These are phyloP conservation scores for Xyrauchen texanus DNA, from an alignment of 2,113 vertebrate species.

Conservation along the genomic window DNA sequence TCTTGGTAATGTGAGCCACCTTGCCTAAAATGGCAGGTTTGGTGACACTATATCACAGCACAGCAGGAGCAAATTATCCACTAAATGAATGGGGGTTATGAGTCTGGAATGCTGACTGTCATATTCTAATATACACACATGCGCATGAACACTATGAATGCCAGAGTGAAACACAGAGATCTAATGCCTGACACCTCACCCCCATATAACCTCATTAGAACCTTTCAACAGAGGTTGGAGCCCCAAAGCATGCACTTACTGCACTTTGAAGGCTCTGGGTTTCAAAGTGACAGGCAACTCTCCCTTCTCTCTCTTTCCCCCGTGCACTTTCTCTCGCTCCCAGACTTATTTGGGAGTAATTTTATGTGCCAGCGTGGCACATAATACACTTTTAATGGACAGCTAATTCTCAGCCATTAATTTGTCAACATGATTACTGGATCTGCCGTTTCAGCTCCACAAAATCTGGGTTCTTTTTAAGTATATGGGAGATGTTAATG, in stretches of 20 bases:
- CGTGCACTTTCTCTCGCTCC: conserved; percentile 24
- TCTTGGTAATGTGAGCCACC: conserved; percentile 31
- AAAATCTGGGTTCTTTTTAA: conserved; percentile 85
- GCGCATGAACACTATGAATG: conserved; percentile 17
- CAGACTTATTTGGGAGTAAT: conserved; percentile 86
- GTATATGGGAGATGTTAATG: conserved; percentile 86
- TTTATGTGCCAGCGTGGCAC: conserved; percentile 92
- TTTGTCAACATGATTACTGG: conserved; percentile 99
- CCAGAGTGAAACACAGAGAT: conserved; percentile 34
- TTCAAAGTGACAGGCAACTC: conserved; percentile 83
- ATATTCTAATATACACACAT: conserved; percentile 31
- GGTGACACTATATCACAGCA: conserved; percentile 54
- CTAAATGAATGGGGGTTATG: conserved; percentile 52
- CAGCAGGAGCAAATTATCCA: conserved; percentile 57
- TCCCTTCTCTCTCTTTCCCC: conserved; percentile 39
- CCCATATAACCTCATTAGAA: conserved; percentile 74
- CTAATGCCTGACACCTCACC: conserved; percentile 52
- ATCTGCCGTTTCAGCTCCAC: conserved; percentile 84
- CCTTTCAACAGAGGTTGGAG: conserved; percentile 74
- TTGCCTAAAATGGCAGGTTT: conserved; percentile 54
- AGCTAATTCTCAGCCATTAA: conserved; percentile 99
- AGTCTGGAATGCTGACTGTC: conserved; percentile 52
- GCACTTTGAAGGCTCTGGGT: conserved; percentile 79
- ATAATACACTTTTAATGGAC: conserved; percentile 97
- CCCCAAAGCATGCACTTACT: conserved; percentile 77